Evolutionary conservation across 2,797 vertebrate species (phyloP).

Genomic region (Borostomias antarcticus): DNA sequence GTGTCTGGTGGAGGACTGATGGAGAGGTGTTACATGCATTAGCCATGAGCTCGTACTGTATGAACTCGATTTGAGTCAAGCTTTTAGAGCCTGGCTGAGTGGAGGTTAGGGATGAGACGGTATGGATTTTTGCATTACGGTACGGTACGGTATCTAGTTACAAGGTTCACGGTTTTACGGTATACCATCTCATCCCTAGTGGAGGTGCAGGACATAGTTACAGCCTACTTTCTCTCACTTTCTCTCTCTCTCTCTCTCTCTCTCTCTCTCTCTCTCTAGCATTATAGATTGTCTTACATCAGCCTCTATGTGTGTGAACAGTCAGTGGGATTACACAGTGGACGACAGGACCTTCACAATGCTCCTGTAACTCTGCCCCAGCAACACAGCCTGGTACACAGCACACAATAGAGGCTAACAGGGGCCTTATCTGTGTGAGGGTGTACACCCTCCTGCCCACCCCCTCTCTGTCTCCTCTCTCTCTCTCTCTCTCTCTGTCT

Average conservation of each 20-base stretch:
- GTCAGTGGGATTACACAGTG: constrained; percentile 47
- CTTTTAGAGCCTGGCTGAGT: constrained; percentile 41
- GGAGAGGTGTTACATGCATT: constrained; percentile 60
- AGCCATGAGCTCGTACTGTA: constrained; percentile 60
- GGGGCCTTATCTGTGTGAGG: too few species aligned
- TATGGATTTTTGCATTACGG: too few species aligned
- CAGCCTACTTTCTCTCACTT: background rate
- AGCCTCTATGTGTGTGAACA: constrained; percentile 40
- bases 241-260: background rate
- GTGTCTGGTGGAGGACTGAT: too few species aligned
- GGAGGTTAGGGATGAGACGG: too few species aligned
- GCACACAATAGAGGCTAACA: constrained; percentile 40
- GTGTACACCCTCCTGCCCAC: constrained; percentile 5
- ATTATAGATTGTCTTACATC: background rate
- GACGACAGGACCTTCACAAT: constrained; percentile 27
- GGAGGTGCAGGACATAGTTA: constrained; percentile 14
- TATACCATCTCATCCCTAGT: too few species aligned
- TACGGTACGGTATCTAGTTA: too few species aligned
- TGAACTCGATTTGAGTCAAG: constrained; percentile 58
- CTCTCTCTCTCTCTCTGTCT: constrained; percentile 9
- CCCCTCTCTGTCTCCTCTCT: background rate
- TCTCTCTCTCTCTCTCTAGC: background rate
- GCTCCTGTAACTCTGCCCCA: constrained; percentile 35
- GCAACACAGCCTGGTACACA: constrained; percentile 53
- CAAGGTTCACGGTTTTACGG: too few species aligned